phyloP scores from a whole-genome alignment of 1,140 invertebrate species.

The Ruditapes philippinarum region DNA sequence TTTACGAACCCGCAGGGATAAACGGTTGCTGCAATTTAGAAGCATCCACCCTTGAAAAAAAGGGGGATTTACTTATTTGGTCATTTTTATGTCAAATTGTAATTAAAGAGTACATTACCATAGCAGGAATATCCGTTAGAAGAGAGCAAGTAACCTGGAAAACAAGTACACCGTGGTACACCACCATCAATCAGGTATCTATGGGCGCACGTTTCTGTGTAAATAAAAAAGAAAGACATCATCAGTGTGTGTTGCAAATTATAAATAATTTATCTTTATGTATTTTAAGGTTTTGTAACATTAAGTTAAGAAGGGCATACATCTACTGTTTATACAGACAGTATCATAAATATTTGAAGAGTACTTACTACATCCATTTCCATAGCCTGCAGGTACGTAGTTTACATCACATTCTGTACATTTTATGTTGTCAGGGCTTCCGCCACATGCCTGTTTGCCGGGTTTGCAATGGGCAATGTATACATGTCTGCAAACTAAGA shows the following conservation, averaged over 20 bases:
- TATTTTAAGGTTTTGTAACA: too few species aligned
- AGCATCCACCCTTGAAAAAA: neutral
- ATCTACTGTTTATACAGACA: too few species aligned
- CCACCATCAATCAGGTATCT: slow-evolving; percentile 27
- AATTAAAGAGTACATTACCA: neutral
- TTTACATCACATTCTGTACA: slow-evolving; percentile 30
- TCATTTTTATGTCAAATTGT: neutral
- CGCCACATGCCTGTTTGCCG: slow-evolving; percentile 24
- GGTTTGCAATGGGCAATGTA: slow-evolving; percentile 29
- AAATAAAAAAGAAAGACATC: neutral
- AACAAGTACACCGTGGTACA: neutral
- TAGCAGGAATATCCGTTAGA: neutral
- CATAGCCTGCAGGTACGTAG: slow-evolving; percentile 18
- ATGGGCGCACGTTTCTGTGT: slow-evolving; percentile 27
- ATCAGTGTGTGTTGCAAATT: neutral
- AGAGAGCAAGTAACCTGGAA: neutral
- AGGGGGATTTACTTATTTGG: neutral
- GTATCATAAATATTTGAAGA: neutral
- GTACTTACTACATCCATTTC: slow-evolving; percentile 32
- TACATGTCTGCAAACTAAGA: slow-evolving; percentile 18
- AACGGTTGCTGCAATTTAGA: neutral
- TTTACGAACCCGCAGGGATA: too few species aligned
- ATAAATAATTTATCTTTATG: neutral
- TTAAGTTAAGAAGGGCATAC: too few species aligned
- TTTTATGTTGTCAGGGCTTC: slow-evolving; percentile 45